Evolutionary conservation across 1,140 invertebrate species (phyloP).

Genomic region (Drosophila ironensis): DNA sequence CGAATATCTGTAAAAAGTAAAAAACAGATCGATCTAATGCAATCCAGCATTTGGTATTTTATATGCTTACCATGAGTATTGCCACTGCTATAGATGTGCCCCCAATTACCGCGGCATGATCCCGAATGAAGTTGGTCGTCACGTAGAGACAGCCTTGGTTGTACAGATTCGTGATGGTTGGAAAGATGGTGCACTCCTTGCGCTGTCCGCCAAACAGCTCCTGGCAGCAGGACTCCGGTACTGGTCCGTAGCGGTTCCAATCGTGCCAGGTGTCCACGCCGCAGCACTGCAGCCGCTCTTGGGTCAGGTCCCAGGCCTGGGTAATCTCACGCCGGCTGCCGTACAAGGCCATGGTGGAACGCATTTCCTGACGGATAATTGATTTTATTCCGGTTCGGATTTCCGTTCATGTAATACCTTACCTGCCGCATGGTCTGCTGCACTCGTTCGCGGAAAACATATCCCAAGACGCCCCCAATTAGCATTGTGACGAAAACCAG

Average conservation of each 20-base stretch:
- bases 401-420: not conserved
- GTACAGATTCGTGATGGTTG: slow-evolving; percentile 86
- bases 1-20: slow-evolving; percentile 83
- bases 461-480: slow-evolving; percentile 93
- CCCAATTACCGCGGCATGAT: slow-evolving; percentile 90
- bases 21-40: too few species aligned
- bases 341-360: slow-evolving; percentile 88
- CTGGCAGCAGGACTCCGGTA: slow-evolving; percentile 91
- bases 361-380: slow-evolving; percentile 85
- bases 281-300: slow-evolving; percentile 91
- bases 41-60: too few species aligned
- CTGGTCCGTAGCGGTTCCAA: slow-evolving; percentile 89
- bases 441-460: slow-evolving; percentile 92
- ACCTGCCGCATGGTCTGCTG: slow-evolving; percentile 86
- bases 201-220: slow-evolving; percentile 86
- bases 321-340: slow-evolving; percentile 86
- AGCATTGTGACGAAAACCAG: slow-evolving; percentile 93
- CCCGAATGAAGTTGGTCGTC: slow-evolving; percentile 87
- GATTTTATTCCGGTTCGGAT: not conserved
- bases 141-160: slow-evolving; percentile 88
- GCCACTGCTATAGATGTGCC: slow-evolving; percentile 91
- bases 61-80: slow-evolving; percentile 85
- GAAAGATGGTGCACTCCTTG: slow-evolving; percentile 85
- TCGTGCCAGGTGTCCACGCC: slow-evolving; percentile 89
- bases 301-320: slow-evolving; percentile 92